These are phyloP conservation scores for Planococcus citri DNA, from an alignment of 1,140 invertebrate genomes.

Conservation along the genomic window DNA sequence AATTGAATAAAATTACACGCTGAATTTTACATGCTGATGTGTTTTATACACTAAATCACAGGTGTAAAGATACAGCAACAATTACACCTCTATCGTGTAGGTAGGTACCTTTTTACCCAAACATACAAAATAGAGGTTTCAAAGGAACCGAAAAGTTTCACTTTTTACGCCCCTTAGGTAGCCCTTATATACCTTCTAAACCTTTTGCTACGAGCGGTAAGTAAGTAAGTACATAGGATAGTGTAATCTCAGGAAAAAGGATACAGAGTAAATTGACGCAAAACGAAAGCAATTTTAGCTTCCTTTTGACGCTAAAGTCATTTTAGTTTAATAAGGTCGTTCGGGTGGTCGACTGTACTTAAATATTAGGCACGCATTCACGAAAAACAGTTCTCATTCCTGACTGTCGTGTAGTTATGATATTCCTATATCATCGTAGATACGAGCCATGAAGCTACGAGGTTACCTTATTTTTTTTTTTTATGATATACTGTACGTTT, in stretches of 20 bases:
- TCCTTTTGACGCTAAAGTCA: not conserved
- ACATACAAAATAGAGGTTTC: not conserved
- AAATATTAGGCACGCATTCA: not conserved
- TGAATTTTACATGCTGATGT: not conserved
- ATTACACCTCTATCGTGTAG: no score
- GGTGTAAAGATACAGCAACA: not conserved
- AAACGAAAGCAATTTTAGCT: not conserved
- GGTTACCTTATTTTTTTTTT: not conserved
- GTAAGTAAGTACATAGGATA: no score
- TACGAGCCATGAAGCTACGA: no score
- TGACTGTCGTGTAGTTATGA: not conserved
- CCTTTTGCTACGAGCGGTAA: no score
- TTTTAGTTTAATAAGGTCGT: slow-evolving; percentile 1
- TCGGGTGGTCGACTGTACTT: not conserved
- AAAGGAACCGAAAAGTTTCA: not conserved
- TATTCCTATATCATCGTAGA: not conserved
- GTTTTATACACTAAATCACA: not conserved
- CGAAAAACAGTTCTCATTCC: not conserved
- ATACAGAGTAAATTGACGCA: not conserved
- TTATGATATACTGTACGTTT: no score
- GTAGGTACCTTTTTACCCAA: not conserved
- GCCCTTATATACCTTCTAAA: not conserved
- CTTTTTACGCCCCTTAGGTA: not conserved
- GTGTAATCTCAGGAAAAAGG: not conserved
- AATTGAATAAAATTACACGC: not conserved